Percentiles rank a stretch among this genome's conserved stretches.
Evolutionary conservation across 1,140 invertebrate species (phyloP).

Genomic region (Drosophila kohkoa): DNA sequence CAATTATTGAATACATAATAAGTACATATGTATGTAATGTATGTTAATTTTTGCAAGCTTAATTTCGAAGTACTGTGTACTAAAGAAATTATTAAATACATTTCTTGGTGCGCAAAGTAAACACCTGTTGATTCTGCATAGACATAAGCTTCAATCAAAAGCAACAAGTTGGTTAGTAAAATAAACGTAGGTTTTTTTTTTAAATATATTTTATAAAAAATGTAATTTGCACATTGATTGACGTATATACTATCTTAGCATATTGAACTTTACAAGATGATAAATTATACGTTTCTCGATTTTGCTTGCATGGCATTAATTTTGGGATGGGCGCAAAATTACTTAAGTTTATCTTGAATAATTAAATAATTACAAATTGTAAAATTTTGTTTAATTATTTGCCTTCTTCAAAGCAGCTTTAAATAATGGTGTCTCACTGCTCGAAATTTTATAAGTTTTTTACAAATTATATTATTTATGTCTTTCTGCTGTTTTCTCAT

Average conservation of each 20-base stretch:
- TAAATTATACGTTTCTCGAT: conserved; percentile 32
- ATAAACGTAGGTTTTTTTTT: conserved; percentile 6
- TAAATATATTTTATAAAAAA: conserved; percentile 19
- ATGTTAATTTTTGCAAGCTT: too few species aligned
- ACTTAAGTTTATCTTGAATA: conserved; percentile 20
- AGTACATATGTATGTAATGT: too few species aligned
- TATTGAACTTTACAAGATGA: conserved; percentile 24
- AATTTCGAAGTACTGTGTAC: too few species aligned
- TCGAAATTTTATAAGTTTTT: too few species aligned
- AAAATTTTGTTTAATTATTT: background rate
- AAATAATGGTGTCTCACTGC: too few species aligned
- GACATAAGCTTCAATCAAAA: background rate
- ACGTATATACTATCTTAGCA: conserved; percentile 7
- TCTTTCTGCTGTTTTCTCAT: too few species aligned
- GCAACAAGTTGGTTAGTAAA: conserved; percentile 19
- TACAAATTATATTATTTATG: too few species aligned
- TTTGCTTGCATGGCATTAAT: conserved; percentile 39
- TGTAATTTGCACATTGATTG: background rate
- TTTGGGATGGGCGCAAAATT: conserved; percentile 24
- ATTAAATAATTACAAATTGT: conserved; percentile 33
- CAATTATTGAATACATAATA: too few species aligned
- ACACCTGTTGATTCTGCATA: too few species aligned
- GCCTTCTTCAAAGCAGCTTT: too few species aligned
- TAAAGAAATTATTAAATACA: too few species aligned
- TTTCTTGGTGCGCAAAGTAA: too few species aligned